Conservation (phyloP, 2,888 invertebrate genomes). For the Erebia palarica region DNA sequence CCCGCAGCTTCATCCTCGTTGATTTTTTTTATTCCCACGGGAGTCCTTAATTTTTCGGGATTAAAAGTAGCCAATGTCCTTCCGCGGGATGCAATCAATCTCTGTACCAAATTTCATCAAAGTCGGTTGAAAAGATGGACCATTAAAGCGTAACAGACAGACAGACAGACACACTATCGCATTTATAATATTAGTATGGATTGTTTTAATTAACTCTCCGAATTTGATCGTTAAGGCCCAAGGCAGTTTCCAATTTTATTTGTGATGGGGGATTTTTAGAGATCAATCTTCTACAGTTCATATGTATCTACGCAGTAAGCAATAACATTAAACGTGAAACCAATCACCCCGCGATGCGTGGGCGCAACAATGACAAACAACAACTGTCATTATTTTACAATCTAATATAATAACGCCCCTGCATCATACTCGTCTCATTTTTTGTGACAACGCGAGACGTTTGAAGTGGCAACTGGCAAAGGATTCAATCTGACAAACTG, state of each 20-base stretch:
- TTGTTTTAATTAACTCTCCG: no score
- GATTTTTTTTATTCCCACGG: no score
- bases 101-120: no score
- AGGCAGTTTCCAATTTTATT: neutral
- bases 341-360: conserved; percentile 54
- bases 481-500: conserved; percentile 21
- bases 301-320: conserved; percentile 22
- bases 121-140: no score
- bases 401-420: conserved; percentile 66
- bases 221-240: no score
- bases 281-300: conserved; percentile 40
- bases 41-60: no score
- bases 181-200: no score
- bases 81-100: no score
- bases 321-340: conserved; percentile 45
- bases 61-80: no score
- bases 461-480: conserved; percentile 6
- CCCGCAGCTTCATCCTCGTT: no score
- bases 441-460: conserved; percentile 44
- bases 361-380: conserved; percentile 54
- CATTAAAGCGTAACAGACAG: no score
- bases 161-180: no score
- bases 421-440: conserved; percentile 54
- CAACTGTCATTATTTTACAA: conserved; percentile 65
- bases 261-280: conserved; percentile 7